Evolutionary conservation across 2,888 invertebrate genomes (phyloP).

Genomic region (Plagiodera versicolora): DNA sequence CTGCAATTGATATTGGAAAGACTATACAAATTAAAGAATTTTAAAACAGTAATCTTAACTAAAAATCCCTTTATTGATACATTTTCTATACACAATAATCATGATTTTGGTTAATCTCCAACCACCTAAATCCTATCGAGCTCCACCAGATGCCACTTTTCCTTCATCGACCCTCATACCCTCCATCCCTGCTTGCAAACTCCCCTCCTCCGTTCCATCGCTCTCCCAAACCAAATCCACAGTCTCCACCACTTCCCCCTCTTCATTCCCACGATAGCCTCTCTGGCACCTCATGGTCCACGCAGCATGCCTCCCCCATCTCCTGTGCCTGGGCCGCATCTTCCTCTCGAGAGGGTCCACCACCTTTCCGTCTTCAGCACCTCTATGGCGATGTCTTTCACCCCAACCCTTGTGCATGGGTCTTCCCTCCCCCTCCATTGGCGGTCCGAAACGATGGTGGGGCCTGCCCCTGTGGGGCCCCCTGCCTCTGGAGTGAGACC

Average conservation of each 20-base stretch:
- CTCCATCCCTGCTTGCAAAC: slow-evolving; percentile 1
- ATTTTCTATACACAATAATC: too few relatives aligned
- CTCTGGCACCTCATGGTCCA: not conserved
- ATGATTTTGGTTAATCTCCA: too few relatives aligned
- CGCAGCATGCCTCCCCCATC: not conserved
- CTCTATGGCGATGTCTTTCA: too few relatives aligned
- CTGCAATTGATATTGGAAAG: too few relatives aligned
- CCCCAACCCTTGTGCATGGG: too few relatives aligned
- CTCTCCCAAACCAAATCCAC: slow-evolving; percentile 1
- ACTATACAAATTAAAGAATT: too few relatives aligned
- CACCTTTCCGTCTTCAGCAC: too few relatives aligned
- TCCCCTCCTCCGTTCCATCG: not conserved
- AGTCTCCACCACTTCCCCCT: not conserved
- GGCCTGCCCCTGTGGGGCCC: not conserved
- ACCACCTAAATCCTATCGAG: too few relatives aligned
- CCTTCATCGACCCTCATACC: slow-evolving; percentile 4
- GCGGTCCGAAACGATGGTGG: not conserved
- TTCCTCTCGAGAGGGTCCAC: too few relatives aligned
- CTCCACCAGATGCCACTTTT: not conserved
- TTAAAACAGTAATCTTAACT: too few relatives aligned
- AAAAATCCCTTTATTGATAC: too few relatives aligned
- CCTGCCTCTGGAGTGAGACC: not conserved
- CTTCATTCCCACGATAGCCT: not conserved
- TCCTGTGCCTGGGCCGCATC: not conserved
- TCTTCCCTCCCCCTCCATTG: too few relatives aligned